Evolutionary conservation across 2,888 invertebrate genomes (phyloP).

Genomic region (Empis livida): DNA sequence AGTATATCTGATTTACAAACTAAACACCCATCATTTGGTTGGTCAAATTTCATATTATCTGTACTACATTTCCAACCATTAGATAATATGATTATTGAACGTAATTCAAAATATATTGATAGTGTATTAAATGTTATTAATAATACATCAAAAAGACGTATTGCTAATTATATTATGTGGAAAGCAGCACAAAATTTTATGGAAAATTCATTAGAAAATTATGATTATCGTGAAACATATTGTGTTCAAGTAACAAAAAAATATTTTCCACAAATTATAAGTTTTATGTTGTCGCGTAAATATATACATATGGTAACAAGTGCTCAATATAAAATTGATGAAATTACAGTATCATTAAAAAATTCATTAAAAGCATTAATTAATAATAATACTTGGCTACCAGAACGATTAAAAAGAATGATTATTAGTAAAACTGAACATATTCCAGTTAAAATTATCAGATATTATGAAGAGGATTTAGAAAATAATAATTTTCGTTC

Average conservation of each 20-base stretch:
- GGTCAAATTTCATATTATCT: neutral
- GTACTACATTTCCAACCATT: no score
- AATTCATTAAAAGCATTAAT: neutral
- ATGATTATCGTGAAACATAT: neutral
- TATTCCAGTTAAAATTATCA: no score
- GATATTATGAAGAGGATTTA: no score
- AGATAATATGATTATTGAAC: neutral
- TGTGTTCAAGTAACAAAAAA: neutral
- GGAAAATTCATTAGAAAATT: neutral
- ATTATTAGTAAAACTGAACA: no score
- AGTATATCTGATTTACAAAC: neutral
- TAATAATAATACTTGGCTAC: neutral
- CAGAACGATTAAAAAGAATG: no score
- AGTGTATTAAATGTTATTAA: constrained; percentile 1
- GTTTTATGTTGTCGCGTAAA: neutral
- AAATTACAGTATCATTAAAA: no score
- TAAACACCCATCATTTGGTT: neutral
- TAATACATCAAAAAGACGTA: neutral
- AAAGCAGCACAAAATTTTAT: neutral
- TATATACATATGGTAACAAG: no score
- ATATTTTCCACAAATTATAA: neutral
- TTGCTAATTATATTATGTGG: constrained; percentile 6
- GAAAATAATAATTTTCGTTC: neutral
- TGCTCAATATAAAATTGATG: no score
- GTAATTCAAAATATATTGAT: neutral